Conservation (phyloP, 2,888 invertebrate species). For the Macropis europaea region DNA sequence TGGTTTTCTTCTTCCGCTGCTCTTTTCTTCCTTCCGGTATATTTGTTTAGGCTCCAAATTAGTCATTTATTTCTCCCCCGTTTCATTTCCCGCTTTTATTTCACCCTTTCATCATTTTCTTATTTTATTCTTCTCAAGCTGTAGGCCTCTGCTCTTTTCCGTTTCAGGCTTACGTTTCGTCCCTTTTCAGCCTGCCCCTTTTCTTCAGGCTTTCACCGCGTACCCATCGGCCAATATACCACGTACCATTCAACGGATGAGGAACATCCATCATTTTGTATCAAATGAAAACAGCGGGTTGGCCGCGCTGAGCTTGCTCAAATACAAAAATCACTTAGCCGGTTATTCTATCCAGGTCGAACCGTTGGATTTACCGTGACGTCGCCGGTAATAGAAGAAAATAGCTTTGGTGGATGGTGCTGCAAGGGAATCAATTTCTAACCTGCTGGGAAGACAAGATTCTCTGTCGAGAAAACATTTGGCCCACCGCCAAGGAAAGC, state of each 20-base stretch:
- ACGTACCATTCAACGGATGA: neutral
- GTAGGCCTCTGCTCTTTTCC: no score
- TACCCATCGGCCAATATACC: neutral
- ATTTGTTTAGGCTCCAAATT: no score
- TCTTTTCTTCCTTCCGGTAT: no score
- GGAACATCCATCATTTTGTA: constrained; percentile 33
- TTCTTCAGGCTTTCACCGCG: no score
- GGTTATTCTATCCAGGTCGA: neutral
- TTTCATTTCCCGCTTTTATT: no score
- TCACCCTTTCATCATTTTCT: no score
- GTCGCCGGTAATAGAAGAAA: constrained; percentile 5
- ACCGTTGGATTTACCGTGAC: neutral
- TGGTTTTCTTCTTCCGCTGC: no score
- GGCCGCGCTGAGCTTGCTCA: neutral
- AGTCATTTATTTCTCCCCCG: no score
- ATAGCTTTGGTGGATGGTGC: neutral
- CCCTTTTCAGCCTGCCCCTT: neutral
- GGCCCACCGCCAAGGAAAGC: neutral
- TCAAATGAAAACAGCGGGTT: constrained; percentile 27
- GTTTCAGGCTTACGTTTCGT: no score
- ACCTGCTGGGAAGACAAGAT: neutral
- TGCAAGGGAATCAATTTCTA: constrained; percentile 19
- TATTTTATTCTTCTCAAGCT: no score
- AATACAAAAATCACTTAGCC: constrained; percentile 14
- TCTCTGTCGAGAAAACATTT: neutral